Base-by-base conservation (phyloP, 2,888 invertebrate genomes). In the Drosophila barbarae region DNA sequence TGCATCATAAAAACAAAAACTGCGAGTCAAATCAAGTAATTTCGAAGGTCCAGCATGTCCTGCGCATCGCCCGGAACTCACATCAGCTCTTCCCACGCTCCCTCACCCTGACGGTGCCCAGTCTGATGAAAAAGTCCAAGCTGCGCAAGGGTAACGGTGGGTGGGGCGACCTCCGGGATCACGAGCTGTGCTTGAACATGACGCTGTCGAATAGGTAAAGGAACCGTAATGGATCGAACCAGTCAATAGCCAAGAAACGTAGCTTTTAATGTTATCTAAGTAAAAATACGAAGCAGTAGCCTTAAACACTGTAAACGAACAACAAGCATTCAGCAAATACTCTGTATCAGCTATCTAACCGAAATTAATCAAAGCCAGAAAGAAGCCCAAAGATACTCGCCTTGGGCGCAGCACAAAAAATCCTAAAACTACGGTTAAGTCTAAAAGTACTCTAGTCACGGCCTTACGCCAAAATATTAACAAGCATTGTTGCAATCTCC, bases 101-200 rank as follows among this genome's bases (percentile, higher is more conserved):
- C 58, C 90, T 95, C 55, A 92, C 92, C 42, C 89, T 93, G 51
- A 93, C 93, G 3, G 92, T 93, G 63, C 92, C 93, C 39, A 93
- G 93, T 12, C 91, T 93, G 8, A 92, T 93, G 1, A 93, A 95
- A 74, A 95, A 94, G 75, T 92, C 93, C 1, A 94, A 94, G 82
- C 90, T 96, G 5, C 92, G 94, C 9, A 96, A 96, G 88, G 96
- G 96, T 0, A 99, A 99, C 87, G 99, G 99, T 0, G 99, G 99
- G 1, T 99, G 99, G 99, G 98, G 98, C 8, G 99, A 99, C 87
- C 87, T 91, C 12, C 83, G 97, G 68, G 97, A 98, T 90, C 95
- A 94, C 86, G 92, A 93, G 77, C 90, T 98, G 21, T 98, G 97
- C 90, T 90, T 93, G 39, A 93, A 94, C 73, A 94, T 94, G 92